Conservation (phyloP, 2,888 invertebrate genomes). For the Hemicrepidius hirtus region DNA sequence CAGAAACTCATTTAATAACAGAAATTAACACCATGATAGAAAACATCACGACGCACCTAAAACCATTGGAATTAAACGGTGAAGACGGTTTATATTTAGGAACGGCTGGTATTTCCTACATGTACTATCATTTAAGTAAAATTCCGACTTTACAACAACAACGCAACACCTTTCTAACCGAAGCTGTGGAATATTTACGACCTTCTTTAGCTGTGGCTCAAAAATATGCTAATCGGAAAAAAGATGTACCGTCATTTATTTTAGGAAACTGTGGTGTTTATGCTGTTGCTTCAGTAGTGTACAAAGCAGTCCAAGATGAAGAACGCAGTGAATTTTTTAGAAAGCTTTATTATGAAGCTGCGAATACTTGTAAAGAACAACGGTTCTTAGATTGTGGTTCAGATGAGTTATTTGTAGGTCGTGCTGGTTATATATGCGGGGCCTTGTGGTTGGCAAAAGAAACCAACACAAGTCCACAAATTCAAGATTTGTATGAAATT, state of each 20-base stretch:
- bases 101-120: slow-evolving; percentile 82
- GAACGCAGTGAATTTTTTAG: slow-evolving; percentile 64
- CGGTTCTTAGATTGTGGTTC: slow-evolving; percentile 80
- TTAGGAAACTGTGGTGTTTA: slow-evolving; percentile 88
- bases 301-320: slow-evolving; percentile 73
- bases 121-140: slow-evolving; percentile 82
- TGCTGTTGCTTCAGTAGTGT: slow-evolving; percentile 81
- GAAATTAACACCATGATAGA: slow-evolving; percentile 56
- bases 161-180: slow-evolving; percentile 74
- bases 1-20: slow-evolving; percentile 29
- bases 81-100: slow-evolving; percentile 83
- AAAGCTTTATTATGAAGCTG: slow-evolving; percentile 70
- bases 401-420: slow-evolving; percentile 90
- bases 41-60: slow-evolving; percentile 65
- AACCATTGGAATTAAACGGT: slow-evolving; percentile 65
- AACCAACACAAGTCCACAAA: slow-evolving; percentile 71
- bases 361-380: slow-evolving; percentile 72
- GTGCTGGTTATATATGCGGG: slow-evolving; percentile 88
- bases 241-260: slow-evolving; percentile 82
- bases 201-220: slow-evolving; percentile 76
- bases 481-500: slow-evolving; percentile 76
- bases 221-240: slow-evolving; percentile 71
- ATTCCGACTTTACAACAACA: slow-evolving; percentile 73
- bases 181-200: slow-evolving; percentile 78
- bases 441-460: slow-evolving; percentile 82